Conservation (phyloP, 53 echinoderm and acorn worm species). For the Henricia sp. region DNA sequence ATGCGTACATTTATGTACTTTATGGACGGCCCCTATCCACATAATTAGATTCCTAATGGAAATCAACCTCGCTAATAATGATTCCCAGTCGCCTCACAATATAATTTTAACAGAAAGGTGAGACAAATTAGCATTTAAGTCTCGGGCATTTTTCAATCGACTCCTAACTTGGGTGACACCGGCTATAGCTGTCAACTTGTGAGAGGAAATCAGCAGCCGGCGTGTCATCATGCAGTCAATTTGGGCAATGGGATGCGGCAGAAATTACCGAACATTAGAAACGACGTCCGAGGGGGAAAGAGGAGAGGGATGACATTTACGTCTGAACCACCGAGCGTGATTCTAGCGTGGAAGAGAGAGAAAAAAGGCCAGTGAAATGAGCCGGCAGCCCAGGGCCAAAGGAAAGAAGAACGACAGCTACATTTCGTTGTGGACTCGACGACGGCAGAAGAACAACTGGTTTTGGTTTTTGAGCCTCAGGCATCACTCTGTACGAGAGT, state of each 20-base stretch:
- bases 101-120: neutral
- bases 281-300: slow-evolving; percentile 14
- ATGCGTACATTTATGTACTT: too few relatives aligned
- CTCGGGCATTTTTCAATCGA: slow-evolving; percentile 19
- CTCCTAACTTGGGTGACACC: slow-evolving; percentile 12
- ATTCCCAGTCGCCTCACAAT: neutral
- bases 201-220: slow-evolving; percentile 43
- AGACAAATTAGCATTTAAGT: slow-evolving; percentile 36
- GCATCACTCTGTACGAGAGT: too few relatives aligned
- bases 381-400: neutral
- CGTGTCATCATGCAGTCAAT: slow-evolving; percentile 45
- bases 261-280: slow-evolving; percentile 59
- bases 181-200: neutral
- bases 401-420: slow-evolving; percentile 20
- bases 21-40: too few relatives aligned
- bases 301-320: slow-evolving; percentile 47
- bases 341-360: slow-evolving; percentile 18
- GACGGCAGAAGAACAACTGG: neutral
- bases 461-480: neutral
- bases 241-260: slow-evolving; percentile 41
- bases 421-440: neutral
- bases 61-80: neutral
- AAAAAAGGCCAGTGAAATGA: slow-evolving; percentile 17
- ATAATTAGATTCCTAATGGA: neutral
- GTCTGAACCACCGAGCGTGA: slow-evolving; percentile 16